Conservation (phyloP, 2,888 invertebrate species). For the Sphaerophoria taeniata region DNA sequence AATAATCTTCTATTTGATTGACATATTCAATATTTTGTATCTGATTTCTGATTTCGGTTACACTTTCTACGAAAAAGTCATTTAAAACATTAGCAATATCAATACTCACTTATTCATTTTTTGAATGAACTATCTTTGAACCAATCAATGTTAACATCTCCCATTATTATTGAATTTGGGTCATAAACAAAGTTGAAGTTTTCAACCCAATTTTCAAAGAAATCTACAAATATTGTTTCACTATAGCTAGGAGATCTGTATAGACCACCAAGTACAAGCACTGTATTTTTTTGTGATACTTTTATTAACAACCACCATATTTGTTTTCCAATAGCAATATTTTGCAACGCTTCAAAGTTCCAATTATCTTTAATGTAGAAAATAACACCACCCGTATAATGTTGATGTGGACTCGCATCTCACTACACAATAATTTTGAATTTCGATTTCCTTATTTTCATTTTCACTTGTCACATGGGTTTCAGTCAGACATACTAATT, state of each 20-base stretch:
- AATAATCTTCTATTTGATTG: not conserved
- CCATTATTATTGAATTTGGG: not conserved
- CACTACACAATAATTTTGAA: not conserved
- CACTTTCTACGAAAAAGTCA: not conserved
- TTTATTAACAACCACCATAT: constrained; percentile 1
- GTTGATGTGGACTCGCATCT: not conserved
- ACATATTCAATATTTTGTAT: not conserved
- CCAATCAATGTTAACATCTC: not conserved
- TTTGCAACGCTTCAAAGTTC: not conserved
- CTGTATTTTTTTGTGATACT: not conserved
- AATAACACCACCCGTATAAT: not conserved
- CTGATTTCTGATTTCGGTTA: not conserved
- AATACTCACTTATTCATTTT: not conserved
- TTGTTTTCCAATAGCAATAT: not conserved
- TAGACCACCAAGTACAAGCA: not conserved
- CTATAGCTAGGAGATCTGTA: not conserved
- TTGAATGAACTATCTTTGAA: not conserved
- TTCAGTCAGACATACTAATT: not conserved
- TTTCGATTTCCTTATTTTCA: not conserved
- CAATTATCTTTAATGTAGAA: not conserved
- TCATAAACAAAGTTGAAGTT: not conserved
- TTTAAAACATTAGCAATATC: not conserved
- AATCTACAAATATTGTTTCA: not conserved
- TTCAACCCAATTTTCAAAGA: not conserved
- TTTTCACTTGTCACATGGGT: not conserved